A percentile compares a stretch with the other conserved stretches of the same genome.
Evolutionary conservation across 2,113 vertebrate genomes (phyloP).

Genomic region (Pandion haliaetus): DNA sequence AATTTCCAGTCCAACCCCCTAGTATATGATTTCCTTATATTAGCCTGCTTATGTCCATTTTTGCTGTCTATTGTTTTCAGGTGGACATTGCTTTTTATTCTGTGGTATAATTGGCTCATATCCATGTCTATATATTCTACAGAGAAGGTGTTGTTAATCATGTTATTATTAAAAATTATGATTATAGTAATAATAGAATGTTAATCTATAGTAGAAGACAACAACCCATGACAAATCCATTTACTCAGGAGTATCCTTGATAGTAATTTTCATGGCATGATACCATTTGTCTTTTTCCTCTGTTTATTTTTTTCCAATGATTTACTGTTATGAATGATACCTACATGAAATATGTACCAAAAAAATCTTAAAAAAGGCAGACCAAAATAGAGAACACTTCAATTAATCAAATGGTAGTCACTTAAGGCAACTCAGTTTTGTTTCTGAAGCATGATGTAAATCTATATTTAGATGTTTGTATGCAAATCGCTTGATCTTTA

Average conservation of each 20-base stretch:
- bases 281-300: neutral
- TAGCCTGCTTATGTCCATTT: neutral
- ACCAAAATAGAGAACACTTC: neutral
- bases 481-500: neutral
- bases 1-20: neutral
- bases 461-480: neutral
- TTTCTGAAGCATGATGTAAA: neutral
- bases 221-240: neutral
- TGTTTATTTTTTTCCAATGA: neutral
- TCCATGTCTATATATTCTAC: neutral
- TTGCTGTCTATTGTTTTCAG: neutral
- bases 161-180: neutral
- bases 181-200: neutral
- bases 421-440: neutral
- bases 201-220: neutral
- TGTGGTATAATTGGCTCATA: neutral
- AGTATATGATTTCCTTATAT: neutral
- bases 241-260: neutral
- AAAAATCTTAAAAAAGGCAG: neutral
- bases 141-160: neutral
- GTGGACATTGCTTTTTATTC: neutral
- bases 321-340: neutral
- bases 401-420: neutral
- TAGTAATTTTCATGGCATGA: neutral
- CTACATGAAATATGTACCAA: neutral